Evolutionary conservation across 2,797 vertebrate genomes (phyloP).

Genomic region (Spheniscus humboldti): DNA sequence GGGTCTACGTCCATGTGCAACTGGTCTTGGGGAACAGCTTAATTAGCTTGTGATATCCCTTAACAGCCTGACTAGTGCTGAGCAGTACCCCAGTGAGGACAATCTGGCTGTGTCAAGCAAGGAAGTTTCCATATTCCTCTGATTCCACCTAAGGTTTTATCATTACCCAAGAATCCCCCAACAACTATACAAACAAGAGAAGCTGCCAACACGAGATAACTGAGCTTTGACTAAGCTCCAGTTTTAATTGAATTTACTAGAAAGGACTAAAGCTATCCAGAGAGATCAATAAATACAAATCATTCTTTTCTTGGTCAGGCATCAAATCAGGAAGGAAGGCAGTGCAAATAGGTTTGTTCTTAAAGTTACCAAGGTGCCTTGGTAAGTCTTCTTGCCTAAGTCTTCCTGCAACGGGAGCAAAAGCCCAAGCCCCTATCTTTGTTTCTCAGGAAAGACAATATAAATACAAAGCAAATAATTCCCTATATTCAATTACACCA

Average conservation of each 20-base stretch:
- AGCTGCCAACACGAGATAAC: background rate
- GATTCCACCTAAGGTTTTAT: background rate
- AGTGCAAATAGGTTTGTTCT: background rate
- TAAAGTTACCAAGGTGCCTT: background rate
- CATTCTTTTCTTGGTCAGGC: background rate
- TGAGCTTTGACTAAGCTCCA: background rate
- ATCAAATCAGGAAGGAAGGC: background rate
- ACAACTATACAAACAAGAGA: background rate
- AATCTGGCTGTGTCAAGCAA: background rate
- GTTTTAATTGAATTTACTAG: background rate
- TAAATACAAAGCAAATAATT: background rate
- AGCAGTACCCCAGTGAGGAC: background rate
- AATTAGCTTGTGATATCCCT: background rate
- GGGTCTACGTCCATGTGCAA: background rate
- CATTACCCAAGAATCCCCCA: background rate
- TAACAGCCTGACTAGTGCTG: background rate
- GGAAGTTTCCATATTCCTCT: background rate
- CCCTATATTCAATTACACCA: background rate
- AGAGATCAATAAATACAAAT: background rate
- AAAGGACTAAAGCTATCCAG: background rate
- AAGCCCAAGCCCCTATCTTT: background rate
- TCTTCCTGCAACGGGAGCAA: background rate
- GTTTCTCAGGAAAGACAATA: background rate
- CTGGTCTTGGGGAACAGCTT: background rate
- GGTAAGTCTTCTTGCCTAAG: no score